phyloP scores from a whole-genome alignment of 2,888 invertebrate species.

The Matsumyia berberina region DNA sequence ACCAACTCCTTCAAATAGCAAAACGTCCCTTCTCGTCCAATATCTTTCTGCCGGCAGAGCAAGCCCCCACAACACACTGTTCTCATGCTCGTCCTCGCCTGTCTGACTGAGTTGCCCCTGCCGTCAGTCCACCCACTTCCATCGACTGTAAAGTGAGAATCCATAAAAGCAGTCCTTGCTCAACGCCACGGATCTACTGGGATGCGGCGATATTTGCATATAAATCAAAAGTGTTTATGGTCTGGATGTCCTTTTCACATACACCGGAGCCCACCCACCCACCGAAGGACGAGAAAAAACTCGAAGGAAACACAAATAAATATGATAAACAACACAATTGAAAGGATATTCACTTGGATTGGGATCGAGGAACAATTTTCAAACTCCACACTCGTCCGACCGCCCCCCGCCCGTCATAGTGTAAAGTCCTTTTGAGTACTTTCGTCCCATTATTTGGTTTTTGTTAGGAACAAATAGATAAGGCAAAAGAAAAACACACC shows the following conservation, averaged over 20 bases:
- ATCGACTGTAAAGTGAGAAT: conserved; percentile 43
- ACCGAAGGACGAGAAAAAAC: conserved; percentile 3
- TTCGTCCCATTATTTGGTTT: conserved; percentile 50
- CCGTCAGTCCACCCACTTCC: conserved; percentile 13
- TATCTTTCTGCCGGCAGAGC: conserved; percentile 39
- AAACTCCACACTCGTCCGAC: not conserved
- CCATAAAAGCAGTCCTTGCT: conserved; percentile 37
- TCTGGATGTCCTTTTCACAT: conserved; percentile 73
- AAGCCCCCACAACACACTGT: conserved; percentile 29
- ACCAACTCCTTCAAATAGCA: conserved; percentile 17
- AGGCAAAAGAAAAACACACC: conserved; percentile 10
- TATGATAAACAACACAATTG: conserved; percentile 74
- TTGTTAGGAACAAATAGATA: conserved; percentile 41
- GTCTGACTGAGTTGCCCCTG: conserved; percentile 26
- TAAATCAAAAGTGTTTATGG: conserved; percentile 76
- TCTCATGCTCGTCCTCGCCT: too few relatives aligned
- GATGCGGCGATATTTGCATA: conserved; percentile 70
- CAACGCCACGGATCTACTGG: conserved; percentile 8
- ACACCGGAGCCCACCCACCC: not conserved
- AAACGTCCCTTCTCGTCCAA: not conserved
- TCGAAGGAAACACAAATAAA: conserved; percentile 65
- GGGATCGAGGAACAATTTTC: conserved; percentile 49
- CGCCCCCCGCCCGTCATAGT: conserved; percentile 24
- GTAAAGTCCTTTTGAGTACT: conserved; percentile 63
- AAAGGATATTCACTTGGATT: conserved; percentile 70